phyloP scores from a whole-genome alignment of 2,113 vertebrate species.

The Corythornis cristatus region DNA sequence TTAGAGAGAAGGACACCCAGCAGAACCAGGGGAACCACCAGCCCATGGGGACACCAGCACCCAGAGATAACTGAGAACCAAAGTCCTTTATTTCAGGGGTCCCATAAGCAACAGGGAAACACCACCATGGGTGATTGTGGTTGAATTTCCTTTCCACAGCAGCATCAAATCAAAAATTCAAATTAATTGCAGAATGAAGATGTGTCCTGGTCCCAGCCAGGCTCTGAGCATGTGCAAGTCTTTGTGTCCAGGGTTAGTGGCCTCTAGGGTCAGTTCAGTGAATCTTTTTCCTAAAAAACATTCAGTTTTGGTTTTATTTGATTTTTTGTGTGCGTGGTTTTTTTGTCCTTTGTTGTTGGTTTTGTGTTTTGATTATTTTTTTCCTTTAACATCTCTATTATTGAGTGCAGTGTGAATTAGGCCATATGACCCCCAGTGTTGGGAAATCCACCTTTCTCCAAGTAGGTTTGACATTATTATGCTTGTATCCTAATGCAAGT shows the following conservation, averaged over 20 bases:
- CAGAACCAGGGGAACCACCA: not conserved
- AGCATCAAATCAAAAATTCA: not conserved
- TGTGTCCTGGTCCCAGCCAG: not conserved
- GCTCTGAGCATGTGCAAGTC: not conserved
- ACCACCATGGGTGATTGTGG: not conserved
- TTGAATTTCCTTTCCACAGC: not conserved
- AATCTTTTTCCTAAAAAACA: not conserved
- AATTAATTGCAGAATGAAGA: not conserved
- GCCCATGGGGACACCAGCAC: not conserved
- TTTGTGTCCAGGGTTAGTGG: not conserved
- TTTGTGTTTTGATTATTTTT: not conserved
- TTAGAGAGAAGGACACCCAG: not conserved
- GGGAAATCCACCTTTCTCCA: constrained; percentile 20
- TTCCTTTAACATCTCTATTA: not conserved
- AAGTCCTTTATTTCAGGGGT: not conserved
- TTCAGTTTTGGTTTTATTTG: not conserved
- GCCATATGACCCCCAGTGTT: not conserved
- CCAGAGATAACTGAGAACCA: not conserved
- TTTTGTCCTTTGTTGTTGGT: too few species aligned
- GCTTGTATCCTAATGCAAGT: constrained; percentile 16
- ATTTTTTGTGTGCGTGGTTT: too few species aligned
- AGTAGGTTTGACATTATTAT: constrained; percentile 23
- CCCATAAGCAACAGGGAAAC: not conserved
- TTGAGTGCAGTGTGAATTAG: not conserved
- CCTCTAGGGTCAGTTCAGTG: not conserved